phyloP scores from a whole-genome alignment of 2,888 invertebrate genomes.

The Mythimna loreyi region DNA sequence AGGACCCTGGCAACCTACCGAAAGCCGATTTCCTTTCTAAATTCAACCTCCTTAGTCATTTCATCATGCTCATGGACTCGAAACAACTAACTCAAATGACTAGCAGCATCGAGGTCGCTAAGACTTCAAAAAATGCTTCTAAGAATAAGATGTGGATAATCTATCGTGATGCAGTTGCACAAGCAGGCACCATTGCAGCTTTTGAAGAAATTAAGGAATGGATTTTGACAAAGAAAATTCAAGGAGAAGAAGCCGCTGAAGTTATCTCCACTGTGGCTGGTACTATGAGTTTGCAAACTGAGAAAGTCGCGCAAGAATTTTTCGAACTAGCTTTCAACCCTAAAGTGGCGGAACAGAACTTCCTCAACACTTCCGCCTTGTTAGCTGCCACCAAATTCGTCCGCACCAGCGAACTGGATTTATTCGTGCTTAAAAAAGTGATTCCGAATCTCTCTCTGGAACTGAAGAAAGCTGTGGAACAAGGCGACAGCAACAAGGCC shows the following conservation, averaged over 20 bases:
- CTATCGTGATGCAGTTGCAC: conserved; percentile 92
- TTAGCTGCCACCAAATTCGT: conserved; percentile 91
- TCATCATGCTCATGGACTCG: conserved; percentile 91
- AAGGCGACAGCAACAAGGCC: conserved; percentile 89
- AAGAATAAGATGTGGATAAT: conserved; percentile 90
- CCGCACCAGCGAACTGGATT: conserved; percentile 90
- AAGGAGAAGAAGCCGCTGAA: conserved; percentile 90
- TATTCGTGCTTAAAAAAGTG: conserved; percentile 89
- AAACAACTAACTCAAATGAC: conserved; percentile 91
- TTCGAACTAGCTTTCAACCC: conserved; percentile 90
- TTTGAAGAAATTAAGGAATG: conserved; percentile 91
- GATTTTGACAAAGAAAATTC: conserved; percentile 89
- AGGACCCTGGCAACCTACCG: conserved; percentile 89
- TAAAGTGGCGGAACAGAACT: conserved; percentile 86
- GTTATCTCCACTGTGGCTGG: conserved; percentile 89
- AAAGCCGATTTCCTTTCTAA: conserved; percentile 91
- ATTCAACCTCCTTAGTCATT: conserved; percentile 90
- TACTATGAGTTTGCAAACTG: conserved; percentile 91
- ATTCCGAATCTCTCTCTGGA: conserved; percentile 91
- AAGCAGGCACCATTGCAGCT: conserved; percentile 93
- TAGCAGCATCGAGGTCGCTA: conserved; percentile 84
- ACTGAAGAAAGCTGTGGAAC: conserved; percentile 89
- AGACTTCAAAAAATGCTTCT: conserved; percentile 78
- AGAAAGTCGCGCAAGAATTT: conserved; percentile 90
- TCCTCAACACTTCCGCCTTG: conserved; percentile 90